Evolutionary conservation across 53 echinoderm and acorn worm species (phyloP), one percentile per base, ranked within the genome.

Genomic region (Pentamera pediparva): DNA sequence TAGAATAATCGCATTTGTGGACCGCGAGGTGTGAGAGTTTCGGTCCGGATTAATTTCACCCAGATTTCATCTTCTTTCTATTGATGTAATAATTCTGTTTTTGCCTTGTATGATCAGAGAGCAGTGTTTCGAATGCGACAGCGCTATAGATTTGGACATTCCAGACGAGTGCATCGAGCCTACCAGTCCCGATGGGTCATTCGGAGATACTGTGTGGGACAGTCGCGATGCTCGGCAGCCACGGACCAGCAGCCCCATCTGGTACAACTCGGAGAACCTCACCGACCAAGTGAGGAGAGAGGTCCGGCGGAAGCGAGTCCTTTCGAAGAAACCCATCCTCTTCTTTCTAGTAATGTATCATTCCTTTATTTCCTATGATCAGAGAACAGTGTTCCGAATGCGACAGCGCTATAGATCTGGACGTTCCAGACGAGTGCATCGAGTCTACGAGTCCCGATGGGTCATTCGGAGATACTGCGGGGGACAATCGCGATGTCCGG

Each of bases 251-350:
- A 67, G 67, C 29, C 67, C 67, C 13, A 67, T 43, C 2, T 31
- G 45, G 13, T 1, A 21, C 30, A 12, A 29, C 39, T 41, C 18
- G 29, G 40, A 18, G 20, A 43, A 22, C 9, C 45, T 43, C 29
- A 67, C 25, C 11, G 67, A 67, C 18, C 41, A 67, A 18, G 47
- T 43, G 17, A 67, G 29, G 45, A 22, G 67, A 18, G 67, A 67
- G 27, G 45, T 67, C 5, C 45, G 67, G 67, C 25, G 29, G 30
- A 67, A 39, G 17, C 25, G 65, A 65, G 65, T 65, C 13, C 15
- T 67, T 26, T 21, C 15, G 67, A 67, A 67, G 30, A 67, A 28
- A 28, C 67, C 67, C 6, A 67, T 67, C 29, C 30, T 67, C 9
- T 67, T 67, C 45, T n/a, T n/a, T n/a, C n/a, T n/a, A n/a, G n/a